phyloP scores from a whole-genome alignment of 1,140 invertebrate species.

The Zaprionus capensis region DNA sequence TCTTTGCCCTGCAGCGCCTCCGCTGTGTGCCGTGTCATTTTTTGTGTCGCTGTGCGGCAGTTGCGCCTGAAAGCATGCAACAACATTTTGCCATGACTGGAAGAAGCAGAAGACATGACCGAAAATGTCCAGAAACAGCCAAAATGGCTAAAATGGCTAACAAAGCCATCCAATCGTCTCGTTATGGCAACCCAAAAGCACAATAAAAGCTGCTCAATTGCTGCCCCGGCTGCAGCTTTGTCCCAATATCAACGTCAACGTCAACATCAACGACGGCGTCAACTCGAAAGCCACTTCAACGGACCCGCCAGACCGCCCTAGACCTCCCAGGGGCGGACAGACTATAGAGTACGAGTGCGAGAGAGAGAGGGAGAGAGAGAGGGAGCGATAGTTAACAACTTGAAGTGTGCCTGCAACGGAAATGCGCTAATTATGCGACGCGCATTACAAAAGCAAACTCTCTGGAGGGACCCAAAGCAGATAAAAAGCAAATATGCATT shows the following conservation, averaged over 20 bases:
- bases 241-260: conserved; percentile 32
- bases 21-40: neutral
- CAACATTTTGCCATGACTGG: conserved; percentile 13
- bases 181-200: conserved; percentile 43
- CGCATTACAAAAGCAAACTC: conserved; percentile 35
- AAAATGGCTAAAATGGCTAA: conserved; percentile 30
- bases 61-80: conserved; percentile 31
- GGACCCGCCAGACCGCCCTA: conserved; percentile 6
- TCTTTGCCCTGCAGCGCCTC: too few relatives aligned
- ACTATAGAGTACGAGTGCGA: too few relatives aligned
- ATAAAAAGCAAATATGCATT: conserved; percentile 24
- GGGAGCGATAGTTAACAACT: conserved; percentile 8
- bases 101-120: neutral
- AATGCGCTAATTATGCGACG: conserved; percentile 64
- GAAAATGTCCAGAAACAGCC: conserved; percentile 14
- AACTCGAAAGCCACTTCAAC: conserved; percentile 39
- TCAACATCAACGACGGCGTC: conserved; percentile 31
- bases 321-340: neutral
- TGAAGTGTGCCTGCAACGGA: conserved; percentile 32
- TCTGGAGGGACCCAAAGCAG: neutral
- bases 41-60: conserved; percentile 3
- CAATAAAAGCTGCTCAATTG: conserved; percentile 55
- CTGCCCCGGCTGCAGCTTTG: conserved; percentile 3
- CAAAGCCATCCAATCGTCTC: conserved; percentile 33
- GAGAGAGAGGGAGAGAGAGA: neutral